Evolutionary conservation across 2,888 invertebrate species (phyloP), one percentile per base, ranked within the genome.

Genomic region (Andrena chrysosceles): DNA sequence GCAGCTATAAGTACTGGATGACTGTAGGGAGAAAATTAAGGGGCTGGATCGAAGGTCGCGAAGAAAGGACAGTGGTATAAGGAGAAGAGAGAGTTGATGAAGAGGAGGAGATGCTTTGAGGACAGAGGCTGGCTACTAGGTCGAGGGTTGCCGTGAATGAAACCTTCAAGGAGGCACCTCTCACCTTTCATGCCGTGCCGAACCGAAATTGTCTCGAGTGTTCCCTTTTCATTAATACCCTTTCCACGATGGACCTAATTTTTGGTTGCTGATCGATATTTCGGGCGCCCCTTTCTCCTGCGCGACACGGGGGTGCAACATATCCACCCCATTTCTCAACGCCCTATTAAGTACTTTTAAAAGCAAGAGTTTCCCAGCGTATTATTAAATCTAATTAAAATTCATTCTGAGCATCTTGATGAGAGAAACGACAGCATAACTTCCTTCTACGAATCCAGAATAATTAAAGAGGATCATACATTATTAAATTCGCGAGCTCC

Each of bases 61-160:
- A 70, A 54, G 83, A 76, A 75, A 78, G 78, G 84, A 75, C 72
- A 72, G 60, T 54, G 71, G 60, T 59, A 70, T 10, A 31, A 69
- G 66, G 69, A 71, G 68, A 69, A 68, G 81, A 60, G 70, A 60
- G 56, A 42, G 73, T 49, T 68, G 88, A 88, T 77, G 84, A 88
- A 81, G 88, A 79, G 88, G 70, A 77, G 73, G 70, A 81, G 75
- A 16, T 42, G 74, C 73, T 77, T 68, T 71, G 60, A 74, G 74
- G 73, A 77, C 42, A 42, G 81, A 77, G n/a, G 26, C 54, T 81
- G 67, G 81, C 63, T 54, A 80, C 62, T 75, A 79, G 77, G 80
- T 88, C 79, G 84, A 80, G 81, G 77, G 76, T 66, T 64, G 67
- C 20, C 60, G 68, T 85, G 84, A 86, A 83, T 86, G 84, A 86